A percentile compares a stretch with the other conserved stretches of the same genome.
phyloP scores from a whole-genome alignment of 1,140 invertebrate genomes.

The Drosophila kikkawai region DNA sequence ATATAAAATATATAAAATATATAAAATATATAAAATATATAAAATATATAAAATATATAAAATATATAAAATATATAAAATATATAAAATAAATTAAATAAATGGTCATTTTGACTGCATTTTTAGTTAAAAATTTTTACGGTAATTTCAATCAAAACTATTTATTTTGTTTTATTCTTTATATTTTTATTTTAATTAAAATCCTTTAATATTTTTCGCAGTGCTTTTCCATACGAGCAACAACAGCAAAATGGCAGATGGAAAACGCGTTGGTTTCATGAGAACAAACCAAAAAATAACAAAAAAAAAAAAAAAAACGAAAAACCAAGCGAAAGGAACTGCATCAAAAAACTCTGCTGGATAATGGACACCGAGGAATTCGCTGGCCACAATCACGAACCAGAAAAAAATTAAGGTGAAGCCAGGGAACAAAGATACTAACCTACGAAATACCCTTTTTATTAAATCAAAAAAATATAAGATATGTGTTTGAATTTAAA shows the following conservation, averaged over 20 bases:
- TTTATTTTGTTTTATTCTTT: too few relatives aligned
- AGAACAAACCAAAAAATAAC: constrained; percentile 8
- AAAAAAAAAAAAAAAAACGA: background rate
- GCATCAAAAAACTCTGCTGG: constrained; percentile 35
- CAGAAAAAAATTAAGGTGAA: constrained; percentile 32
- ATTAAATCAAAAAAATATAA: too few relatives aligned
- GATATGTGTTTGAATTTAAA: too few relatives aligned
- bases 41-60: background rate
- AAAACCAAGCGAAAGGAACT: constrained; percentile 11
- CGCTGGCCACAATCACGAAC: constrained; percentile 18
- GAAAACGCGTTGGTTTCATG: constrained; percentile 29
- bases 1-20: too few relatives aligned
- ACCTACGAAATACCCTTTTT: background rate
- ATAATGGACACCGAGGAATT: constrained; percentile 74
- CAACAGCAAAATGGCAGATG: constrained; percentile 37
- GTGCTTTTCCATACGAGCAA: constrained; percentile 2
- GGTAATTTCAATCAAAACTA: background rate
- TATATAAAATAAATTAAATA: background rate
- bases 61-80: background rate
- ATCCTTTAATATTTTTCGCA: background rate
- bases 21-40: too few relatives aligned
- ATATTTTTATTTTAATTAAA: too few relatives aligned
- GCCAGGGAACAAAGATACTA: background rate
- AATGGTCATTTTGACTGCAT: background rate
- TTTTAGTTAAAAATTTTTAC: background rate